Base-by-base conservation (phyloP, 2,797 vertebrate species). In the Sebastes vulpes region DNA sequence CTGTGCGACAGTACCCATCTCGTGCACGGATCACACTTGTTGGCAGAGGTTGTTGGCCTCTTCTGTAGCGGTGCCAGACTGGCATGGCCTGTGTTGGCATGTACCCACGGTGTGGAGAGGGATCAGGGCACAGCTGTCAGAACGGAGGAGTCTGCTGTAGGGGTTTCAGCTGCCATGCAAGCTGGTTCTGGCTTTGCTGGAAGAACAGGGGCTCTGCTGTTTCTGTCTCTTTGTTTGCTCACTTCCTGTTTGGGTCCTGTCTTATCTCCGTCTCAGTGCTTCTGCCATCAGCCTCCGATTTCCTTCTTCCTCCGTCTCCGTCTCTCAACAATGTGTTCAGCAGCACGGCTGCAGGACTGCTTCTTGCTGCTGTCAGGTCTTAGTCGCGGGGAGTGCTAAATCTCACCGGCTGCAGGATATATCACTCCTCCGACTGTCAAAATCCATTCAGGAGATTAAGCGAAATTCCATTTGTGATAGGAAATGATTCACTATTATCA, bases 91-190 rank as follows among this genome's bases (percentile, higher is more conserved):
- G 79, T 70, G 48, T 61, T 85, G 79, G 81, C 83, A 79, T 72
- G 71, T 77, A 35, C 68, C 83, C 73, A 63, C 9, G 25, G 25
- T 84, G 82, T 72, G 72, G 58, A 76, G 72, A 71, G 65, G 79
- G 75, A 88, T 89, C 84, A 72, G 78, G 77, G 48, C 83, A 82
- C 90, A 90, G 86, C 86, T 91, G 89, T 89, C 72, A 77, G 79
- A 76, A 28, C 4, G 64, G 26, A 81, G 78, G 50, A 21, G 52
- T 79, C 77, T 75, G 70, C 79, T 74, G 26, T 63, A 38, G 59
- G 12, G 38, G 56, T 81, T 79, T 87, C 76, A 76, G 79, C 83
- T 84, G 79, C 73, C 60, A 42, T 70, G 61, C 80, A 70, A 78
- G 48, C 48, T 26, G 32, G 35, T 20, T 74, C 52, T 72, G 58